Conservation (phyloP, 2,888 invertebrate species). For the Hirtodrosophila alboralis region DNA sequence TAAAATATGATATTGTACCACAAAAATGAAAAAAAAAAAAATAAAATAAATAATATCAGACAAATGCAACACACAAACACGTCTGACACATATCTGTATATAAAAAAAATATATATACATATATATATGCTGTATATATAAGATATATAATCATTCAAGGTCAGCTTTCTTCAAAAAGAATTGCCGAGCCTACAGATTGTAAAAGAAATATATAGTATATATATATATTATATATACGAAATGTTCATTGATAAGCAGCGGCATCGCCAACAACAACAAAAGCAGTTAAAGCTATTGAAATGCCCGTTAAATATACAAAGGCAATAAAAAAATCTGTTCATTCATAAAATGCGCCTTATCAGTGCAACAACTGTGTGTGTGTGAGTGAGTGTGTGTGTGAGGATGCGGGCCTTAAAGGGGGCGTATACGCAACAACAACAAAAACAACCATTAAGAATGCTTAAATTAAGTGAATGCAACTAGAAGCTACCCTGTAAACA, state of each 20-base stretch:
- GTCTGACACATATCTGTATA: constrained; percentile 46
- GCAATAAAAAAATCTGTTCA: constrained; percentile 70
- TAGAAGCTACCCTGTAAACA: too few species aligned
- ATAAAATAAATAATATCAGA: background rate
- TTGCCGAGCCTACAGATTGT: constrained; percentile 49
- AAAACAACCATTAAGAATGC: background rate
- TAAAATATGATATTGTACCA: constrained; percentile 67
- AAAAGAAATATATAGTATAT: constrained; percentile 25
- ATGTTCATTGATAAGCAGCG: constrained; percentile 62
- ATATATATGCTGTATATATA: constrained; percentile 2
- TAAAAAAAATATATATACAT: constrained; percentile 9
- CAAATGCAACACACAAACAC: constrained; percentile 29
- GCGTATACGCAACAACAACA: constrained; percentile 36
- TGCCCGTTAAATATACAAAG: constrained; percentile 51
- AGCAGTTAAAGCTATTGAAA: constrained; percentile 58
- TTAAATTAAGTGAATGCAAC: too few species aligned
- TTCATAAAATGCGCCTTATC: constrained; percentile 72
- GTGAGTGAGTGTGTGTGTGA: constrained; percentile 12
- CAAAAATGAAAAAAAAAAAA: constrained; percentile 21
- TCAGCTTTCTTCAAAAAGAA: constrained; percentile 67
- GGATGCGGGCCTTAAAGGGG: constrained; percentile 40
- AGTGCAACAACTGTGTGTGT: constrained; percentile 26
- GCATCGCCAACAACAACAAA: constrained; percentile 18
- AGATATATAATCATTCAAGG: constrained; percentile 52
- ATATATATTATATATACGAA: constrained; percentile 3